phyloP scores from a whole-genome alignment of 1,140 invertebrate genomes.

The Diachasmimorpha longicaudata region DNA sequence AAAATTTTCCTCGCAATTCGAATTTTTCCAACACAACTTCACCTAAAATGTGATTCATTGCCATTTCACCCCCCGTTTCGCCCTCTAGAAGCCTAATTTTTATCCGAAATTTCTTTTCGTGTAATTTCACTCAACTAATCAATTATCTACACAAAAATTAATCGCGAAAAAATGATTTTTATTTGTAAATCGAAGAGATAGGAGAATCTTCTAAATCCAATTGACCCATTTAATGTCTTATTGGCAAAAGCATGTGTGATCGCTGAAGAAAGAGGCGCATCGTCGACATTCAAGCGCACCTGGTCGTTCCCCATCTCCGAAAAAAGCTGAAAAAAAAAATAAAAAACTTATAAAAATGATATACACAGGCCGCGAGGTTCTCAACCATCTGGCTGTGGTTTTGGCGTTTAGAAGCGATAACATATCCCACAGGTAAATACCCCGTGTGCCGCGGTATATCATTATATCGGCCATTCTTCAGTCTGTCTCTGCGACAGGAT shows the following conservation, averaged over 20 bases:
- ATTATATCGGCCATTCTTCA: conserved; percentile 18
- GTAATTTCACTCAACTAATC: too few relatives aligned
- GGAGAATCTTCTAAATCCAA: neutral
- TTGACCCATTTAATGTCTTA: neutral
- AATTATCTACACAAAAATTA: too few relatives aligned
- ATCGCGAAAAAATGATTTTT: too few relatives aligned
- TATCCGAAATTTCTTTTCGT: too few relatives aligned
- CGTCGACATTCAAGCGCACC: conserved; percentile 18
- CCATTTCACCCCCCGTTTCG: too few relatives aligned
- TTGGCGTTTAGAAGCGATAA: conserved; percentile 34
- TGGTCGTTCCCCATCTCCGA: neutral
- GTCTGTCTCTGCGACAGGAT: neutral
- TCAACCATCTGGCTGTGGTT: conserved; percentile 36
- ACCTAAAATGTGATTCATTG: too few relatives aligned
- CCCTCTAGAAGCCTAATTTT: too few relatives aligned
- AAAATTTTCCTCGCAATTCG: too few relatives aligned
- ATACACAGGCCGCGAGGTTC: conserved; percentile 20
- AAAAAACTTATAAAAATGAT: conserved; percentile 26
- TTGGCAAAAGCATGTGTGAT: neutral
- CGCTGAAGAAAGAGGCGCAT: neutral
- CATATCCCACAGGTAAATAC: conserved; percentile 26
- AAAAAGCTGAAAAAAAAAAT: conserved; percentile 25
- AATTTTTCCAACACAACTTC: too few relatives aligned
- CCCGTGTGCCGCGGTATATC: conserved; percentile 7
- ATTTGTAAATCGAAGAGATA: too few relatives aligned